phyloP scores from a whole-genome alignment of 2,113 vertebrate genomes.

The Hippocampus zosterae region DNA sequence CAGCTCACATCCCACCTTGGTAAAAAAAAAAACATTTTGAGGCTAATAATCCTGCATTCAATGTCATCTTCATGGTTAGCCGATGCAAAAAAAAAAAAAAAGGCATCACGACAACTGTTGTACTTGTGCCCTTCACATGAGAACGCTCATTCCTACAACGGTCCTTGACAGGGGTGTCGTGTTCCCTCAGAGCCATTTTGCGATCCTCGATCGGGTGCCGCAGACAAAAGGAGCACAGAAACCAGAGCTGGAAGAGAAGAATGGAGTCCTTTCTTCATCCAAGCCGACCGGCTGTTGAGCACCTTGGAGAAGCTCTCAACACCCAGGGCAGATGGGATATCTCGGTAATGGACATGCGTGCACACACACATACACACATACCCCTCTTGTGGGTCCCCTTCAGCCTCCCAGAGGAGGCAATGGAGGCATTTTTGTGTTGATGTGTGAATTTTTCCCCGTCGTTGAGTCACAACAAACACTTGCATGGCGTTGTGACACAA shows the following conservation, averaged over 20 bases:
- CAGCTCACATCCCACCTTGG: slow-evolving; percentile 34
- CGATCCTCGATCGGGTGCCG: slow-evolving; percentile 55
- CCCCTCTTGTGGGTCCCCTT: slow-evolving; percentile 31
- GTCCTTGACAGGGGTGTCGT: slow-evolving; percentile 45
- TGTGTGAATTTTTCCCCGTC: slow-evolving; percentile 49
- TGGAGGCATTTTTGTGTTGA: slow-evolving; percentile 36
- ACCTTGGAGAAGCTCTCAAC: slow-evolving; percentile 67
- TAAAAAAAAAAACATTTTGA: neutral
- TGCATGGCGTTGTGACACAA: slow-evolving; percentile 29
- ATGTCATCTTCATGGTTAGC: slow-evolving; percentile 7
- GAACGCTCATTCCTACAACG: slow-evolving; percentile 32
- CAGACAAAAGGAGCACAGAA: slow-evolving; percentile 71
- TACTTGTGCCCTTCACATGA: neutral
- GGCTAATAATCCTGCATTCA: slow-evolving; percentile 2
- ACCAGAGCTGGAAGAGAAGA: slow-evolving; percentile 65
- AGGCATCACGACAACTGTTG: neutral
- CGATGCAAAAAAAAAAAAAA: neutral
- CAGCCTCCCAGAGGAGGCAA: slow-evolving; percentile 12
- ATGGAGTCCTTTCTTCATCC: slow-evolving; percentile 64
- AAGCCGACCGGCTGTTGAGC: slow-evolving; percentile 52
- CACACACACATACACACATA: slow-evolving; percentile 25
- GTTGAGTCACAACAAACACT: slow-evolving; percentile 37
- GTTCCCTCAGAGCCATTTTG: slow-evolving; percentile 71
- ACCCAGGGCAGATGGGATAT: slow-evolving; percentile 54
- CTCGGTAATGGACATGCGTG: slow-evolving; percentile 51